phyloP scores from a whole-genome alignment of 2,888 invertebrate genomes.

The Palloptera scutellata region DNA sequence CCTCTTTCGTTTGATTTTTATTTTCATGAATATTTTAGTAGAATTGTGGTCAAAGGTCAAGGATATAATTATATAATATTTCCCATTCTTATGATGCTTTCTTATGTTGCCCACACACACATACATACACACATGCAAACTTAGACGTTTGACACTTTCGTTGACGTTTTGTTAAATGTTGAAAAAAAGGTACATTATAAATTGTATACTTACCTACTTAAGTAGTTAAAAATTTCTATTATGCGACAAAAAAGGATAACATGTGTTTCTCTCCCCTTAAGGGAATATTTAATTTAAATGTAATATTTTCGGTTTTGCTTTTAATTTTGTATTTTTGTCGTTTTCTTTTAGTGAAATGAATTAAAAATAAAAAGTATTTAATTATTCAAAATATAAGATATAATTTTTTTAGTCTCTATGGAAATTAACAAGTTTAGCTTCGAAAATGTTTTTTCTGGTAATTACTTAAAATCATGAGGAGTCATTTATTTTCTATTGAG shows the following conservation, averaged over 20 bases:
- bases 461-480: no score
- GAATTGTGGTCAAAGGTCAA: conserved; percentile 17
- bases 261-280: neutral
- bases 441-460: no score
- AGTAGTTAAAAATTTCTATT: neutral
- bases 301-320: neutral
- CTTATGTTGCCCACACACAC: conserved; percentile 4
- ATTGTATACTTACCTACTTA: conserved; percentile 5
- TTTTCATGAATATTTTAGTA: no score
- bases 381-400: neutral
- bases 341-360: neutral
- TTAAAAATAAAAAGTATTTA: neutral
- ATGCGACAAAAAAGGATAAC: conserved; percentile 2
- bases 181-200: conserved; percentile 5
- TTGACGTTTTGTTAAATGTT: conserved; percentile 4
- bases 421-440: neutral
- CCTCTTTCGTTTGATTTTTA: no score
- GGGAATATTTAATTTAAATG: neutral
- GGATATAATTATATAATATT: conserved; percentile 16
- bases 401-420: neutral
- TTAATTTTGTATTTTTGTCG: neutral
- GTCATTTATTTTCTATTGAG: no score
- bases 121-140: neutral
- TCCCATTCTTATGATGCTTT: conserved; percentile 13
- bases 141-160: neutral